These are phyloP conservation scores for Xanthostigma xanthostigma DNA, from an alignment of 2,888 invertebrate genomes.

Conservation along the genomic window DNA sequence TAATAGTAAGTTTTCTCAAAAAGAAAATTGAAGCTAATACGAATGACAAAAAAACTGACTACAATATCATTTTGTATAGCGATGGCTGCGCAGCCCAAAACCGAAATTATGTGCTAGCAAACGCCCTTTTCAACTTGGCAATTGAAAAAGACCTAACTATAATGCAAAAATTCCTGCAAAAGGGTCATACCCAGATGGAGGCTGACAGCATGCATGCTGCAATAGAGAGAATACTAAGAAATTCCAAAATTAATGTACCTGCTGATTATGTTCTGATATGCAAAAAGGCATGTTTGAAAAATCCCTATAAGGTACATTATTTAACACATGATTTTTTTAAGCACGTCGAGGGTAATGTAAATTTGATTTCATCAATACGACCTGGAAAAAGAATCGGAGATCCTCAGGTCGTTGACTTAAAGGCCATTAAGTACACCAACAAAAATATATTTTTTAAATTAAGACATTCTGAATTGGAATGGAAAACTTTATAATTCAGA, in stretches of 20 bases:
- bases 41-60: background rate
- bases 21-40: constrained; percentile 7
- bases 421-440: constrained; percentile 9
- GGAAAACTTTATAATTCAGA: constrained; percentile 7
- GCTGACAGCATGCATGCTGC: constrained; percentile 16
- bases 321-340: constrained; percentile 7
- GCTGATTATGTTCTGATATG: constrained; percentile 6
- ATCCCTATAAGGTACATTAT: constrained; percentile 11
- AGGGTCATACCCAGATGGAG: constrained; percentile 19
- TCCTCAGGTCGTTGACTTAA: constrained; percentile 12
- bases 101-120: constrained; percentile 16
- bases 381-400: constrained; percentile 14
- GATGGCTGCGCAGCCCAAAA: constrained; percentile 19
- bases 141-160: constrained; percentile 11
- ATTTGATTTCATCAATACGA: constrained; percentile 12
- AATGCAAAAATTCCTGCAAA: constrained; percentile 15
- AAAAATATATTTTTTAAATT: background rate
- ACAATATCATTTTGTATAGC: constrained; percentile 15
- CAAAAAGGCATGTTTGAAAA: constrained; percentile 8
- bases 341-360: constrained; percentile 7
- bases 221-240: constrained; percentile 15
- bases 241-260: constrained; percentile 12
- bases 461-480: constrained; percentile 10
- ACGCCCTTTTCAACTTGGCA: constrained; percentile 16
- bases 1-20: constrained; percentile 10